These are phyloP conservation scores for Sesamia nonagrioides DNA, from an alignment of 1,140 invertebrate genomes.

Conservation along the genomic window DNA sequence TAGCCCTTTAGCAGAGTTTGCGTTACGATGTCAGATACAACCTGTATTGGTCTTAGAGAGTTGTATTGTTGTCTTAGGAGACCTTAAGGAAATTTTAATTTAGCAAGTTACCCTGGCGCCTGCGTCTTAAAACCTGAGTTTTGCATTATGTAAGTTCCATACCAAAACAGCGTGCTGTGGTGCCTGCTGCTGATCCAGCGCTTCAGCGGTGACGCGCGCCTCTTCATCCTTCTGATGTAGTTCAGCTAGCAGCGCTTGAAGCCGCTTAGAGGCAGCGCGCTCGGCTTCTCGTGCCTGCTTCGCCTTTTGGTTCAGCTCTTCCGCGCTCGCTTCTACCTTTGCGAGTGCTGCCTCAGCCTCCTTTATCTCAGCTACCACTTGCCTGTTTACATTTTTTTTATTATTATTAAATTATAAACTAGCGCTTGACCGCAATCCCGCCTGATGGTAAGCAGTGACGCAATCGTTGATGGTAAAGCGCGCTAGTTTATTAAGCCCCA, in stretches of 20 bases:
- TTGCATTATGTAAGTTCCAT: neutral
- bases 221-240: slow-evolving; percentile 52
- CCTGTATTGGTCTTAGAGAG: no score
- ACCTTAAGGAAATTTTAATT: no score
- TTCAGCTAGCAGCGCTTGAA: slow-evolving; percentile 61
- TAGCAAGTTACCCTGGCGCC: no score
- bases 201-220: slow-evolving; percentile 52
- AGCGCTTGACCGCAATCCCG: no score
- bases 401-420: no score
- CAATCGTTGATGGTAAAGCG: no score
- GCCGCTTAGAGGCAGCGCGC: slow-evolving; percentile 49
- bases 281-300: slow-evolving; percentile 52
- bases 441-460: no score
- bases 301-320: slow-evolving; percentile 56
- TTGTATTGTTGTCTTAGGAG: no score
- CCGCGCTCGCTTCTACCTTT: slow-evolving; percentile 60
- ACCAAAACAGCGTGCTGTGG: slow-evolving; percentile 70
- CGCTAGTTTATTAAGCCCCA: no score
- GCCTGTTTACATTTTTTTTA: slow-evolving; percentile 49
- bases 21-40: no score
- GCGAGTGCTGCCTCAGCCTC: slow-evolving; percentile 63
- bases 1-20: no score
- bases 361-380: slow-evolving; percentile 73
- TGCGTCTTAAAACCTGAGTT: no score
- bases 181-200: slow-evolving; percentile 58